Conservation (phyloP, 92 coral and sea anemone genomes). For the Muricea muricata region DNA sequence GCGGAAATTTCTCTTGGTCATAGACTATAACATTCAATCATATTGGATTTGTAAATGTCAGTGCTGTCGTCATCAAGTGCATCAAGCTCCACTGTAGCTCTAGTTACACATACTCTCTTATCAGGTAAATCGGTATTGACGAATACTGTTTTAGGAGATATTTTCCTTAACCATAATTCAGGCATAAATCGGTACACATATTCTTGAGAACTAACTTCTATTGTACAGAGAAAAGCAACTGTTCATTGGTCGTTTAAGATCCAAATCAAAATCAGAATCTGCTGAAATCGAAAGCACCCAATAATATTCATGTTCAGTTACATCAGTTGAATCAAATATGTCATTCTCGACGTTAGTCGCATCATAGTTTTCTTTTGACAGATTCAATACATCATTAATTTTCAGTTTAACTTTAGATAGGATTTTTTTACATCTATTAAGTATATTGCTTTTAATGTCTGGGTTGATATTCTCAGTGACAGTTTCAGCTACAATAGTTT, state of each 20-base stretch:
- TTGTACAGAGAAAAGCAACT: slow-evolving; percentile 60
- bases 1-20: slow-evolving; percentile 59
- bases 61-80: slow-evolving; percentile 19
- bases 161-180: not conserved
- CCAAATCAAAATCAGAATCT: not conserved
- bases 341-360: not conserved
- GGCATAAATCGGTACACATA: slow-evolving; percentile 41
- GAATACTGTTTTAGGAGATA: not conserved
- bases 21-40: not conserved
- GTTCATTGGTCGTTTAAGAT: not conserved
- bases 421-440: slow-evolving; percentile 45
- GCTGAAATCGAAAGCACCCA: not conserved
- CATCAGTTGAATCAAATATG: slow-evolving; percentile 42
- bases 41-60: not conserved
- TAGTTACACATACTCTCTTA: slow-evolving; percentile 14
- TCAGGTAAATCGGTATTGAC: slow-evolving; percentile 17
- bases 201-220: slow-evolving; percentile 78
- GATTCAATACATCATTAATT: not conserved
- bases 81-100: slow-evolving; percentile 1
- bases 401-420: slow-evolving; percentile 44
- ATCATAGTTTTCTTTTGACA: slow-evolving; percentile 1
- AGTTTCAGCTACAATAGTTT: not conserved
- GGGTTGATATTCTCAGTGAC: slow-evolving; percentile 3
- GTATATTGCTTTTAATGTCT: slow-evolving; percentile 6
- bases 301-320: not conserved